Percentiles rank a stretch among this genome's conserved stretches.
These are phyloP conservation scores for Siniperca obscura DNA, from an alignment of 2,797 vertebrate genomes.

Conservation along the genomic window DNA sequence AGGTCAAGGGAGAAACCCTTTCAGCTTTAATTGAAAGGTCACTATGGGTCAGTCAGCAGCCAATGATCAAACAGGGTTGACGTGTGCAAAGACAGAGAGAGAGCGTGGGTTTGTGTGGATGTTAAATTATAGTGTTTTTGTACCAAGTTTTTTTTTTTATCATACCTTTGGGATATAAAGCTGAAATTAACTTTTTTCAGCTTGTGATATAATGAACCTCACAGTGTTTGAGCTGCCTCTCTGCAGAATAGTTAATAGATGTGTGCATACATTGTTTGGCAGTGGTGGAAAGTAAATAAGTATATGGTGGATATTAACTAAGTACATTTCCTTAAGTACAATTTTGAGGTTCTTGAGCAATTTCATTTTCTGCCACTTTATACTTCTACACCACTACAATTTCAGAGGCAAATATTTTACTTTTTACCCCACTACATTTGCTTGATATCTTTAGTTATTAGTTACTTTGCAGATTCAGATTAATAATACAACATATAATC, in stretches of 20 bases:
- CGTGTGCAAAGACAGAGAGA: conserved; percentile 27
- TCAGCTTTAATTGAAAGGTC: conserved; percentile 73
- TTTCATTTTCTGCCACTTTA: background rate
- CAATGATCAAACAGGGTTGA: conserved; percentile 55
- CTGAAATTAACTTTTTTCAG: conserved; percentile 29
- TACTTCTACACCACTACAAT: background rate
- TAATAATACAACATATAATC: background rate
- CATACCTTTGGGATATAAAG: conserved; percentile 35
- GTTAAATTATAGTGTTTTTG: conserved; percentile 46
- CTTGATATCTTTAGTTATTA: background rate
- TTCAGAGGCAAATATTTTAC: background rate
- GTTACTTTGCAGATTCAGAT: conserved; percentile 6
- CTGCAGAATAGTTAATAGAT: background rate
- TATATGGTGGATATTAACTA: background rate
- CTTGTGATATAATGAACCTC: conserved; percentile 7
- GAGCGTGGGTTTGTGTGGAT: conserved; percentile 25
- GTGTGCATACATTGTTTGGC: background rate
- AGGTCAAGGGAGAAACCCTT: conserved; percentile 54
- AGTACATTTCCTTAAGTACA: background rate
- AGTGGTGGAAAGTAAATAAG: background rate
- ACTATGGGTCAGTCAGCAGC: conserved; percentile 52
- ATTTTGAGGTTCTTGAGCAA: background rate
- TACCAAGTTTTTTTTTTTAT: conserved; percentile 32
- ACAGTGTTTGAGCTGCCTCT: conserved; percentile 13
- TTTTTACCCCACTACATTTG: background rate